Conservation (phyloP, 2,888 invertebrate species). For the Allophyes oxyacanthae region DNA sequence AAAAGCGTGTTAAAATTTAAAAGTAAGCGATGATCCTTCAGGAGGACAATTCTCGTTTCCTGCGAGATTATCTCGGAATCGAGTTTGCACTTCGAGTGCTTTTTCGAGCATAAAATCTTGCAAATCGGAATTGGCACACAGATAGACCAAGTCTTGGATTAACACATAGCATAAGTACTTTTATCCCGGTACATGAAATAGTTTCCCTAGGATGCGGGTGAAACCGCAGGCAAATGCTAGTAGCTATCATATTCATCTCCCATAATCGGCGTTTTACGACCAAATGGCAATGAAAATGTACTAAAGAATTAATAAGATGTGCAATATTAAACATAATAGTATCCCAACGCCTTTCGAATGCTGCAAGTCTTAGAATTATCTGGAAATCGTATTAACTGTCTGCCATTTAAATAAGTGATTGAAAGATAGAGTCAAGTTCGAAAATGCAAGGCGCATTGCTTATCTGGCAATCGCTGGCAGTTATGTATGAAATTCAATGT, state of each 20-base stretch:
- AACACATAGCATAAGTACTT: no score
- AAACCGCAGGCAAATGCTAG: no score
- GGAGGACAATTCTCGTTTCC: no score
- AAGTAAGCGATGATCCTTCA: no score
- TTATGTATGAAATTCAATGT: conserved; percentile 12
- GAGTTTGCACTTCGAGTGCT: no score
- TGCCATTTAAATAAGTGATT: conserved; percentile 30
- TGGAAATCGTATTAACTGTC: conserved; percentile 10
- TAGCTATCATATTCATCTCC: conserved; percentile 6
- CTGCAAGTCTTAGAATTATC: conserved; percentile 4
- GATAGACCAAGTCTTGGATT: no score
- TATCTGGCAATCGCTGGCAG: conserved; percentile 10
- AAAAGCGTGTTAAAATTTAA: no score
- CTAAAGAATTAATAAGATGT: conserved; percentile 10
- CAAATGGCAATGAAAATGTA: conserved; percentile 9
- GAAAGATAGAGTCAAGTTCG: conserved; percentile 9
- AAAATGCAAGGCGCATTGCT: conserved; percentile 7
- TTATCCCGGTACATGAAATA: no score
- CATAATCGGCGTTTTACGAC: conserved; percentile 5
- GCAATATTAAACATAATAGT: conserved; percentile 1
- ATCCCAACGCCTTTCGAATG: conserved; percentile 3
- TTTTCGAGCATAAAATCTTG: no score
- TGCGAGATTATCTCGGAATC: no score
- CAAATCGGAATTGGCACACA: no score
- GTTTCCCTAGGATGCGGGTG: no score